Percentiles rank a stretch among this genome's conserved stretches.
phyloP scores from a whole-genome alignment of 2,113 vertebrate genomes.

The Casuarius casuarius region DNA sequence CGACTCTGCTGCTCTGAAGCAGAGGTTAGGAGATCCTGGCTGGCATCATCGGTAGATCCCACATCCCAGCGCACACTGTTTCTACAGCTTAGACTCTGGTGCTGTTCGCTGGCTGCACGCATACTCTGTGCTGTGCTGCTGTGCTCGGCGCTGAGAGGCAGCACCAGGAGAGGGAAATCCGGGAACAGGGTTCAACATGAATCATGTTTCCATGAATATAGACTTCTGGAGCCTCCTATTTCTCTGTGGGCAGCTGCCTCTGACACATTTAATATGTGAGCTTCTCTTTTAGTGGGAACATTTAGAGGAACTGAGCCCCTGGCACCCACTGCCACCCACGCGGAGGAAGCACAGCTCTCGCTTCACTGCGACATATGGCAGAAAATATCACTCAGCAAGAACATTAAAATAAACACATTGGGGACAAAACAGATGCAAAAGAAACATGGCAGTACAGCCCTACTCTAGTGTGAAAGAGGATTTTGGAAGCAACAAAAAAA shows the following conservation, averaged over 20 bases:
- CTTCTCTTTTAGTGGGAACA: fast-evolving
- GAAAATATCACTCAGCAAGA: background rate
- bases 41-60: background rate
- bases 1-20: fast-evolving
- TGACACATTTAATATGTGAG: background rate
- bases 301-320: background rate
- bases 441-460: background rate
- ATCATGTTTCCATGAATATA: background rate
- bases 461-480: background rate
- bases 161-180: background rate
- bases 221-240: background rate
- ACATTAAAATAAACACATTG: background rate
- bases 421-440: background rate
- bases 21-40: background rate
- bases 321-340: background rate
- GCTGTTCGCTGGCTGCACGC: background rate
- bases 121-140: background rate
- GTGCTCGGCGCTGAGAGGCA: background rate
- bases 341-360: background rate
- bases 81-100: background rate
- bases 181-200: background rate
- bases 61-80: background rate
- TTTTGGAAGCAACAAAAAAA: background rate
- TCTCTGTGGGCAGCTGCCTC: background rate
- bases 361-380: background rate